phyloP scores from a whole-genome alignment of 2,888 invertebrate genomes.

The Norana najaformis region DNA sequence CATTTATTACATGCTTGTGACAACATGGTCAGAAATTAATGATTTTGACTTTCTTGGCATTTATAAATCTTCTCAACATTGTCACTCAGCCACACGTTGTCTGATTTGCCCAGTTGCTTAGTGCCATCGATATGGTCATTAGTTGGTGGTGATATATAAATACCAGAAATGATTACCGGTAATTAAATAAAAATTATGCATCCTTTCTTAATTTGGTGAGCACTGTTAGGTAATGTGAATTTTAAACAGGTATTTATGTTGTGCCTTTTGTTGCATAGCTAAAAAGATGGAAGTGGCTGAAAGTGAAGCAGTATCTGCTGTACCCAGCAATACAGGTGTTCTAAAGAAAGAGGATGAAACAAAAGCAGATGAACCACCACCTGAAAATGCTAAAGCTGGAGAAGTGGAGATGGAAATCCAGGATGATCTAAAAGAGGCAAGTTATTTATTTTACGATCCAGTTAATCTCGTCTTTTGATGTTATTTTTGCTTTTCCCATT shows the following conservation, averaged over 20 bases:
- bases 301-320: background rate
- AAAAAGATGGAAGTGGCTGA: background rate
- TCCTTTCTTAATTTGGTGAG: background rate
- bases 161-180: background rate
- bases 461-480: too few species aligned
- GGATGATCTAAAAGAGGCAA: slow-evolving; percentile 16
- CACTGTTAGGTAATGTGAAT: background rate
- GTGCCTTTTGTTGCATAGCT: background rate
- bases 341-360: background rate
- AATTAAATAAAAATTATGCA: background rate
- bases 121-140: background rate
- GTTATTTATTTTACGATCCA: background rate
- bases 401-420: slow-evolving; percentile 2
- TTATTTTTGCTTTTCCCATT: too few species aligned
- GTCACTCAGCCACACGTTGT: background rate
- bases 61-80: background rate
- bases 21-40: background rate
- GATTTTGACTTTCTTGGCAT: background rate
- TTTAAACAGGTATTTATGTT: background rate
- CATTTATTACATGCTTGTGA: background rate
- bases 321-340: background rate
- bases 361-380: background rate
- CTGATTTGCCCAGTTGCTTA: background rate
- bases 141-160: background rate
- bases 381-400: background rate